Base-by-base conservation (phyloP, 2,797 vertebrate genomes). In the Chelidonichthys spinosus region DNA sequence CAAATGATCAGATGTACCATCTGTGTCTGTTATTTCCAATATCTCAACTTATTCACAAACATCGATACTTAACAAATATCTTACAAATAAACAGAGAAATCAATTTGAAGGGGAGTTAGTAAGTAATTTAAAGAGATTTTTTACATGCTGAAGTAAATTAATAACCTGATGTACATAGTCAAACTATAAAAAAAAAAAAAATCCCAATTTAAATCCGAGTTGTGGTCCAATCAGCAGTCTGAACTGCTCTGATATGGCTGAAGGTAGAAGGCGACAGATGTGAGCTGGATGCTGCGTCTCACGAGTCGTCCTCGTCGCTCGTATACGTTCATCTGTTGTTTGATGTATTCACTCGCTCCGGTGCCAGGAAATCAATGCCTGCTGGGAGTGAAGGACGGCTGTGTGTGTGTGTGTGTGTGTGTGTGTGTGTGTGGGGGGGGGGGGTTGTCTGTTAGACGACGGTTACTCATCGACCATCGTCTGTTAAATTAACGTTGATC, bases 311-410 rank as follows among this genome's bases (percentile, higher is more conserved):
- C 78, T 80, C 68, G 72, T 17, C 52, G 77, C 83, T 91, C 83
- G 71, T 89, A 87, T 88, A 89, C 79, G 68, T 89, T 92, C 90
- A 84, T 93, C 87, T 90, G 88, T 88, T 85, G 86, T 92, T 91
- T 90, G 89, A 91, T 91, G 90, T 87, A 89, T 91, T 92, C 86
- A 71, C 86, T 84, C 36, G 11, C 78, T 78, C 72, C 25, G 0
- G 79, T 91, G 90, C 90, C 91, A 93, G 87, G 81, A 85, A 89
- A 90, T 75, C 79, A 64, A 69, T 72, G 82, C 87, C 89, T 91
- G 92, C 86, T 88, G 88, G 89, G 87, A 88, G 10, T 67, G 78
- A 82, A 62, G 58, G 50, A 64, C 15, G 72, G 43, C 15, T 37
- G 62, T 37, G 5, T 46, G 25, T 7, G 15, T 25, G 56, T 18